Percentiles rank a stretch among this genome's conserved stretches.
These are phyloP conservation scores for Platichthys stellatus DNA, from an alignment of 2,113 vertebrate species.

Conservation along the genomic window DNA sequence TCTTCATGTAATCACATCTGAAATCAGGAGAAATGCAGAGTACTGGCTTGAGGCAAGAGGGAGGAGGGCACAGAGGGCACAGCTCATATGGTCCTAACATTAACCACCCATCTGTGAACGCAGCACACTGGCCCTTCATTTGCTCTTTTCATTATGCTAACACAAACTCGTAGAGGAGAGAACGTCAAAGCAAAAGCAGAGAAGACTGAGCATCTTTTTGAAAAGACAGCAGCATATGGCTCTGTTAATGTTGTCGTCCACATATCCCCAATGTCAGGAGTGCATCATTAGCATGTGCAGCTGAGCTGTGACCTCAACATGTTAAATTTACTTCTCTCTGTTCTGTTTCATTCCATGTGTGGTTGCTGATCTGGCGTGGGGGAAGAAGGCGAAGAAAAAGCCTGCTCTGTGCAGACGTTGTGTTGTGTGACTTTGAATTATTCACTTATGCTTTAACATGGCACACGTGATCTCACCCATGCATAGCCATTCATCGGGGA, in stretches of 20 bases:
- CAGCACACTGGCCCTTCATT: constrained; percentile 13
- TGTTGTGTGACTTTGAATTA: constrained; percentile 66
- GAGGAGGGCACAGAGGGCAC: too few species aligned
- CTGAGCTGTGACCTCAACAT: too few species aligned
- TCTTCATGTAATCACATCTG: constrained; percentile 49
- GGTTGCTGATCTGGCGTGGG: background rate
- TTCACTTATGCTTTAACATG: constrained; percentile 62
- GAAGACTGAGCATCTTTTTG: background rate
- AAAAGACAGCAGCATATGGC: constrained; percentile 6
- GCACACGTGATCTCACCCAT: constrained; percentile 46
- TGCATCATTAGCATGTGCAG: too few species aligned
- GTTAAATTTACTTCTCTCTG: too few species aligned
- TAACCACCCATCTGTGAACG: constrained; percentile 46
- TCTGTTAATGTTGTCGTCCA: constrained; percentile 3
- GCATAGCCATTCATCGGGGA: constrained; percentile 40
- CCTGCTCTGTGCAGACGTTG: constrained; percentile 22
- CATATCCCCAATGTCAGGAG: too few species aligned
- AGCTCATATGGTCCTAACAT: constrained; percentile 24
- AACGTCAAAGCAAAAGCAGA: background rate
- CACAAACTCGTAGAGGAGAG: background rate
- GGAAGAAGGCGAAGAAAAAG: constrained; percentile 32
- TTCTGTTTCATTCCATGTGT: too few species aligned
- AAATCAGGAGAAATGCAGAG: constrained; percentile 38
- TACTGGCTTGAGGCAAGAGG: too few species aligned
- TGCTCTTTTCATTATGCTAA: background rate